Percentiles rank a stretch among this genome's conserved stretches.
Evolutionary conservation across 92 coral and sea anemone species (phyloP).

Genomic region (Palythoa grandiflora): DNA sequence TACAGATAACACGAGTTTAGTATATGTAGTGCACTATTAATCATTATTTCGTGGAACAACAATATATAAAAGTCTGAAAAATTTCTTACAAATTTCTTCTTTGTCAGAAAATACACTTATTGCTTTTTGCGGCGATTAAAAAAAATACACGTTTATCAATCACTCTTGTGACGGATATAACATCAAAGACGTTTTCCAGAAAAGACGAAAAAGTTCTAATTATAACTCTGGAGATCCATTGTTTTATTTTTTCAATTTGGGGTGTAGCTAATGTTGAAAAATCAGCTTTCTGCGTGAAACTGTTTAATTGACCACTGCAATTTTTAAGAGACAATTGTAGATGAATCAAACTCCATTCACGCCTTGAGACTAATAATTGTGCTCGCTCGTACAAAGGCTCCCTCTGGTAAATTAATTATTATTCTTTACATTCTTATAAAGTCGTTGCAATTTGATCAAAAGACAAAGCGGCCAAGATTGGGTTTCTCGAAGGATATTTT

Average conservation of each 20-base stretch:
- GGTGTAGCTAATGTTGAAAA: slow-evolving; percentile 7
- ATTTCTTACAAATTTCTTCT: neutral
- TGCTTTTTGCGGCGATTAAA: neutral
- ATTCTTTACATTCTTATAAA: neutral
- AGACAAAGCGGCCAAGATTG: neutral
- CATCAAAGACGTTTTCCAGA: neutral
- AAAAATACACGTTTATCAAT: neutral
- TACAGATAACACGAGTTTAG: neutral
- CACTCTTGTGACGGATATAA: slow-evolving; percentile 1
- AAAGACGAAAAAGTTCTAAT: neutral
- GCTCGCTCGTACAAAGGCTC: neutral
- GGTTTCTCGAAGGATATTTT: too few relatives aligned
- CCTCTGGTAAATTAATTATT: neutral
- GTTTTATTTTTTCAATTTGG: neutral
- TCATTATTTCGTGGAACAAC: neutral
- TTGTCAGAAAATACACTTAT: neutral
- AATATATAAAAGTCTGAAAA: neutral
- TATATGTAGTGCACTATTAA: neutral
- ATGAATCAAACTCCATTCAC: neutral
- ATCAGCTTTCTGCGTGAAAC: neutral
- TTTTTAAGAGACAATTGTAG: neutral
- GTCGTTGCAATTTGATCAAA: neutral
- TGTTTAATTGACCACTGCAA: neutral
- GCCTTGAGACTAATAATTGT: neutral
- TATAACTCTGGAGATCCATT: neutral